Conservation (phyloP, 2,888 invertebrate species). For the Cenopis cana region DNA sequence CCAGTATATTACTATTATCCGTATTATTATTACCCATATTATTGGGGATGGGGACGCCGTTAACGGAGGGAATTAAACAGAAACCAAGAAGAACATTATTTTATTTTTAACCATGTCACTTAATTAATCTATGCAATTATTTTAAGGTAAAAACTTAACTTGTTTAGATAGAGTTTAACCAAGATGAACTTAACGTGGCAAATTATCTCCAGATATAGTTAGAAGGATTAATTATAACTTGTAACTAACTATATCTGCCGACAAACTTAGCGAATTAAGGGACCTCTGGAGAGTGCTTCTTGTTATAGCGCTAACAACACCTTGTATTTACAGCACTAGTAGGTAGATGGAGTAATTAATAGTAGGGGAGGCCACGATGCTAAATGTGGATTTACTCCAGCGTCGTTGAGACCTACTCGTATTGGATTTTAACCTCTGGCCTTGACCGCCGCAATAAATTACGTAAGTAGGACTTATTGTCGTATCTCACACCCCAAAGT, state of each 20-base stretch:
- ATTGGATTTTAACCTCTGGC: too few species aligned
- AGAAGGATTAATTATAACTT: conserved; percentile 37
- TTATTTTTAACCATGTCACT: not conserved
- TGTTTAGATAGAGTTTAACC: conserved; percentile 13
- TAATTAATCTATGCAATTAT: not conserved
- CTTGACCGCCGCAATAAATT: too few species aligned
- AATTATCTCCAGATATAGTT: conserved; percentile 10
- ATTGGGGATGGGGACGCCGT: conserved; percentile 49
- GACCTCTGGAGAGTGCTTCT: conserved; percentile 13
- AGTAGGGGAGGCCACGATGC: too few species aligned
- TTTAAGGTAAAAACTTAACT: conserved; percentile 8
- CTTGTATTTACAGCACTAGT: not conserved
- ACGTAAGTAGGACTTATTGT: too few species aligned
- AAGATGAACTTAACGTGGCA: conserved; percentile 1
- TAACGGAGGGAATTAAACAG: conserved; percentile 7
- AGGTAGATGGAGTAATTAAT: not conserved
- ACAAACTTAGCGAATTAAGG: conserved; percentile 15
- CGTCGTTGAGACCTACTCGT: too few species aligned
- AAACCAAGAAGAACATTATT: not conserved
- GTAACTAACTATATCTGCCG: not conserved
- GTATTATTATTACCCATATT: conserved; percentile 48
- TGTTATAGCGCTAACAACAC: conserved; percentile 5
- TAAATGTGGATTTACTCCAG: too few species aligned
- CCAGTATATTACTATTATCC: conserved; percentile 48
- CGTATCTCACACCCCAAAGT: too few species aligned